phyloP scores from a whole-genome alignment of 1,140 invertebrate genomes.

The Stegodyphus dumicola region DNA sequence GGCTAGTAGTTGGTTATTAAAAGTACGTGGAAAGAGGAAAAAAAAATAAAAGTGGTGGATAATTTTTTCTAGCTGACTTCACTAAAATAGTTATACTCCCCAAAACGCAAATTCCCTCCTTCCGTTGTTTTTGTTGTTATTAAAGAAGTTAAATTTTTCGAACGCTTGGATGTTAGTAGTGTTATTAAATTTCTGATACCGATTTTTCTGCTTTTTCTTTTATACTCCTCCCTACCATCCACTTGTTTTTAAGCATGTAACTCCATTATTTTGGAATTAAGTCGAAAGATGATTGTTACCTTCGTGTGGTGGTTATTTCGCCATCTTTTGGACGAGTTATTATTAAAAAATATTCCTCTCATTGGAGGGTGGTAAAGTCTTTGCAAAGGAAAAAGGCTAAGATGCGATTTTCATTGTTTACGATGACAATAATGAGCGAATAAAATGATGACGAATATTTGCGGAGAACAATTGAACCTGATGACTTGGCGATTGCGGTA shows the following conservation, averaged over 20 bases:
- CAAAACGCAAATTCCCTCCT: not conserved
- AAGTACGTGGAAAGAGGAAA: not conserved
- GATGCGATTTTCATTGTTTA: conserved; percentile 45
- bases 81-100: conserved; percentile 2
- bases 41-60: not conserved
- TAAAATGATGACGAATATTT: conserved; percentile 53
- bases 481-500: conserved; percentile 59
- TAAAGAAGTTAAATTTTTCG: conserved; percentile 47
- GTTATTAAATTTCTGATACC: conserved; percentile 53
- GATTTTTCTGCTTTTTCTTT: conserved; percentile 22
- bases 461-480: conserved; percentile 54
- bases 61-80: conserved; percentile 32
- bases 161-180: conserved; percentile 4
- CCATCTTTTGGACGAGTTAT: conserved; percentile 20
- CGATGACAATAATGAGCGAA: conserved; percentile 47
- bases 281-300: not conserved
- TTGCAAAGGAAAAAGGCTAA: not conserved
- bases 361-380: too few relatives aligned
- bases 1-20: not conserved
- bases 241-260: conserved; percentile 48
- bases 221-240: not conserved
- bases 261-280: conserved; percentile 61
- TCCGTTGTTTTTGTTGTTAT: not conserved
- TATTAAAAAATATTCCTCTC: conserved; percentile 49
- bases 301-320: not conserved